Evolutionary conservation across 2,888 invertebrate genomes (phyloP), one percentile per base, ranked within the genome.

Genomic region (Caenorhabditis uteleia): DNA sequence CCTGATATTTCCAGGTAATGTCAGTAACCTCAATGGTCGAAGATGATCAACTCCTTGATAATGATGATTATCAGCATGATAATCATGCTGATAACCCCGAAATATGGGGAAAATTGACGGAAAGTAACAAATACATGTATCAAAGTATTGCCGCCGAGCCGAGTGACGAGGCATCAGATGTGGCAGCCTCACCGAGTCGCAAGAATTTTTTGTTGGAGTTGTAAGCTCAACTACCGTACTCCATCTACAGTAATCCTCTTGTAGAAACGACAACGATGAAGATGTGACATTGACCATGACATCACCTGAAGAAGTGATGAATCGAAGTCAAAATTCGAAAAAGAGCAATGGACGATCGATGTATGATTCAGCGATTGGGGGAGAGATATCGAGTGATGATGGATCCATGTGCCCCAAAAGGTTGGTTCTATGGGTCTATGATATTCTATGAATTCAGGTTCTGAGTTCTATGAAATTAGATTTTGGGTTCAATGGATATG

Each of bases 301-400:
- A 31, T 49, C 58, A 14, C 64, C 44, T 10, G 48, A 49, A 31
- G 29, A 25, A n/a, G 31, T 43, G 16, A 59, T 56, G 58, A 42
- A 47, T 10, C 26, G 51, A 50, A 70, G 70, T 51, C 53, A 49
- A 20, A 45, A 70, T 33, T 70, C 70, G n/a, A 67, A 61, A 27
- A 43, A 36, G 31, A 61, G 64, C 31, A 46, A 48, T 21, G 60
- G 67, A 10, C 40, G 64, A 26, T 74, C 73, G 12, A 77, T 77
- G 77, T 74, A 75, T 42, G 77, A 77, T 54, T 75, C 75, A 21
- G 77, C 75, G 18, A 73, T 77, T 25, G 77, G 72, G 2, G 70
- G 71, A 1, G 77, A 75, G 18, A 47, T 76, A 6, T 68, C 74
- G 23, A 70, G 56, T 21, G 75, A 75, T 16, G 77, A 77, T 18